Evolutionary conservation across 2,888 invertebrate genomes (phyloP), one percentile per base, ranked within the genome.

Genomic region (Coleophora flavipennella): DNA sequence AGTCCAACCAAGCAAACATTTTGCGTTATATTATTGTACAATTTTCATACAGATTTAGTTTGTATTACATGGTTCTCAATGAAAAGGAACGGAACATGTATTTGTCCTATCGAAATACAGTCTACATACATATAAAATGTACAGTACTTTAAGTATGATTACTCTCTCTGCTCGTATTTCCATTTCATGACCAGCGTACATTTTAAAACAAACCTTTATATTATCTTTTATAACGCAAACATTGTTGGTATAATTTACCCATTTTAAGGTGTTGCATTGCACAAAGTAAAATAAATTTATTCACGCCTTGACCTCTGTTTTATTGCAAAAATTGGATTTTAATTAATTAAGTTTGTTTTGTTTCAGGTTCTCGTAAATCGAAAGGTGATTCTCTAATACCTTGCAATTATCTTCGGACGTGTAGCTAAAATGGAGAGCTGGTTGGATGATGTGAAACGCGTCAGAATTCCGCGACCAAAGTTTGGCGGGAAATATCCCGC

Each of bases 381-480:
- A 20, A 3, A 20, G 3, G 6, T 4, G 20, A 20, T 20, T 6
- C 3, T 4, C 6, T 4, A 10, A 29, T 29, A 6, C 11, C 29
- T n/a, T 10, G 29, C 3, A 10, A 4, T 11, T 29, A 11, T 8
- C 11, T 11, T 29, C n/a, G 29, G 8, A 10, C 6, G 12, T 8
- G 8, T 34, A 12, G 41, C 32, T 29, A 67, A 50, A 53, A 94
- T 94, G 94, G 94, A 94, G 67, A 91, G 92, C 54, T 94, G 94
- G 93, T 74, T 94, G 59, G 90, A 89, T 50, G 93, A 94, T 70
- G 92, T 94, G 35, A 93, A 94, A 71, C 89, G 92, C 52, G 90
- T 94, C 46, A 87, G 92, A 55, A 94, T 94, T 57, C 94, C 94
- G 20, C 87, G 94, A 49, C 94, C 94, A 4, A 94, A 94, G 85